A percentile compares a stretch with the other conserved stretches of the same genome.
phyloP scores from a whole-genome alignment of 2,888 invertebrate species.

The Ferdinandea cuprea region DNA sequence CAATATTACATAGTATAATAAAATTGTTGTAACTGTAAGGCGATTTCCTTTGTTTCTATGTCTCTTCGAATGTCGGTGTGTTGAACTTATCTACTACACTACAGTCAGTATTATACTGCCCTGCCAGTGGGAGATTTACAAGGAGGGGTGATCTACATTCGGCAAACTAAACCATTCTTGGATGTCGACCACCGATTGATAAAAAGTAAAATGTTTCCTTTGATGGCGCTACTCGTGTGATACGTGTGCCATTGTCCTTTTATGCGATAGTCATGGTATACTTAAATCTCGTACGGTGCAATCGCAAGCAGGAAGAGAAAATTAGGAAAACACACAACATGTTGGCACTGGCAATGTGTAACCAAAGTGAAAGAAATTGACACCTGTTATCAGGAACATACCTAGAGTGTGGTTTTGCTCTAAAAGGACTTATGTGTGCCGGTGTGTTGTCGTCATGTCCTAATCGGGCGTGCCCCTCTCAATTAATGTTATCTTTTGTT shows the following conservation, averaged over 20 bases:
- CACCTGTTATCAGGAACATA: conserved; percentile 68
- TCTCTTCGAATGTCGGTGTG: conserved; percentile 1
- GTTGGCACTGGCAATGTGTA: conserved; percentile 43
- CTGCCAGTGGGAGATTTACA: not conserved
- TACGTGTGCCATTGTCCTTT: conserved; percentile 64
- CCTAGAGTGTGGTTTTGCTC: conserved; percentile 50
- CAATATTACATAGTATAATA: too few relatives aligned
- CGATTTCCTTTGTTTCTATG: conserved; percentile 43
- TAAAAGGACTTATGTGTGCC: conserved; percentile 56
- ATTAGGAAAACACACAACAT: conserved; percentile 39
- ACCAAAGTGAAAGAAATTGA: conserved; percentile 63
- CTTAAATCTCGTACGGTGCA: conserved; percentile 57
- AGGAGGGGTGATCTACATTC: conserved; percentile 32
- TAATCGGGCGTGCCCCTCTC: conserved; percentile 60
- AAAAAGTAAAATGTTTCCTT: conserved; percentile 55
- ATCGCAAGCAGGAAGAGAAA: conserved; percentile 52
- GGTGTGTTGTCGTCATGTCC: conserved; percentile 28
- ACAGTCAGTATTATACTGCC: not conserved
- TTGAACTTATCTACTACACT: conserved; percentile 29
- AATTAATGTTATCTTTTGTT: conserved; percentile 51
- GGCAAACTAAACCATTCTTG: conserved; percentile 47
- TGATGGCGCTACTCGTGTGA: conserved; percentile 50
- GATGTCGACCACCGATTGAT: conserved; percentile 50
- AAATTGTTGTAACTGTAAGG: conserved; percentile 56
- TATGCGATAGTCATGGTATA: conserved; percentile 44